Evolutionary conservation across 2,888 invertebrate genomes (phyloP).

Genomic region (Rapana venosa): DNA sequence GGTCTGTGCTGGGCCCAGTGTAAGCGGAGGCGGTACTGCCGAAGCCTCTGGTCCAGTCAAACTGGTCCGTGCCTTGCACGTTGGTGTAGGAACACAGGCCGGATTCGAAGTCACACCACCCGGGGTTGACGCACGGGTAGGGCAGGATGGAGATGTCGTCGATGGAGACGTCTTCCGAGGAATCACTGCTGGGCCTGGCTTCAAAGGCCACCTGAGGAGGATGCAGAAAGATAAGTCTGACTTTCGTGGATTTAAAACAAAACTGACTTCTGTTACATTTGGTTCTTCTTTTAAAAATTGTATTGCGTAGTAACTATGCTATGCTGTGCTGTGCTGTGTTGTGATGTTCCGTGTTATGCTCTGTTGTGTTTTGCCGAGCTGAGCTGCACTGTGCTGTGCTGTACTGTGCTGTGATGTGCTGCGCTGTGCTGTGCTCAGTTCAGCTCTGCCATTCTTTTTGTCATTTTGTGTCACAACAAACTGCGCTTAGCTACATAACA

Average conservation of each 20-base stretch:
- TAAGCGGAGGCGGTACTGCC: conserved; percentile 54
- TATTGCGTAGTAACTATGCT: too few relatives aligned
- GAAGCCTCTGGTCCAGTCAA: conserved; percentile 72
- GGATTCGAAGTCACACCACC: conserved; percentile 75
- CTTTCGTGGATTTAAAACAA: background rate
- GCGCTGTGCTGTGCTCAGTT: too few relatives aligned
- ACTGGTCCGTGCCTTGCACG: conserved; percentile 70
- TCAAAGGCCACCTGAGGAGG: conserved; percentile 63
- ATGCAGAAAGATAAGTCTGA: background rate
- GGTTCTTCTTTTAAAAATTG: background rate
- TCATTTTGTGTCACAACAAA: too few relatives aligned
- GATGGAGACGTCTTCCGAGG: conserved; percentile 71
- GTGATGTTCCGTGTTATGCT: too few relatives aligned
- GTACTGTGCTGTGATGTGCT: too few relatives aligned
- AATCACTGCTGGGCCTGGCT: conserved; percentile 64
- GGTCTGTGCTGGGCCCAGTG: conserved; percentile 67
- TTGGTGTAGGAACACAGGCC: conserved; percentile 72
- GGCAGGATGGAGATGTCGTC: conserved; percentile 70
- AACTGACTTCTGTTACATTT: background rate
- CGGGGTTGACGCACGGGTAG: conserved; percentile 61
- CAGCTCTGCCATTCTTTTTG: too few relatives aligned
- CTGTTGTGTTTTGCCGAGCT: too few relatives aligned
- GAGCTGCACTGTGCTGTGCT: too few relatives aligned
- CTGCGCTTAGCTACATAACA: background rate
- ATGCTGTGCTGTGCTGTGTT: too few relatives aligned